These are phyloP conservation scores for Nanger granti DNA, from an alignment of 2,113 vertebrate species.

Conservation along the genomic window DNA sequence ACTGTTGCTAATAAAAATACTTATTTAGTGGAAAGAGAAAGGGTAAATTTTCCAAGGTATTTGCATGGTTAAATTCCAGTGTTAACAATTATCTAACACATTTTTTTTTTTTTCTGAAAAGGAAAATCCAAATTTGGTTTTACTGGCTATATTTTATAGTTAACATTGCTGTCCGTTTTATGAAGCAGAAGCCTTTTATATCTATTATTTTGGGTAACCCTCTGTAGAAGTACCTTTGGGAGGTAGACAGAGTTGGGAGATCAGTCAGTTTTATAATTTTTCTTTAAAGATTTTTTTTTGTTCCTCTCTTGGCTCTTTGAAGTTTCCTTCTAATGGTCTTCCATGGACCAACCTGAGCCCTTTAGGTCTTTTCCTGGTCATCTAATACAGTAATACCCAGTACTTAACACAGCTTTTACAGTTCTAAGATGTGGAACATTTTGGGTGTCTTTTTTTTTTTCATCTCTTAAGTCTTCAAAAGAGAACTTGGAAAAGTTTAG, in stretches of 20 bases:
- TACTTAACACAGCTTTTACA: background rate
- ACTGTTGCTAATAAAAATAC: conserved; percentile 16
- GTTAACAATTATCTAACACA: background rate
- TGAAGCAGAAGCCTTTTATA: background rate
- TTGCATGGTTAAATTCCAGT: background rate
- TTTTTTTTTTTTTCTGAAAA: conserved; percentile 26
- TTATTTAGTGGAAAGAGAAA: background rate
- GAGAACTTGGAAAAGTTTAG: background rate
- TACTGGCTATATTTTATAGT: background rate
- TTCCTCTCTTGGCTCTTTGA: conserved; percentile 1
- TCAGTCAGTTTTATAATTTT: conserved; percentile 17
- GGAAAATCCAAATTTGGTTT: background rate
- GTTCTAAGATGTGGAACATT: background rate
- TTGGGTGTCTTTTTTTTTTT: background rate
- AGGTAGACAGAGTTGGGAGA: background rate
- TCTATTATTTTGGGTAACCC: background rate
- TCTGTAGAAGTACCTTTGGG: background rate
- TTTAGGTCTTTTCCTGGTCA: background rate
- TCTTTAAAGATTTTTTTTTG: background rate
- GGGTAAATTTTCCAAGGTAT: background rate
- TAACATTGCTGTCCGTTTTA: background rate
- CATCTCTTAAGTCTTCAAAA: background rate
- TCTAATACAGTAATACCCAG: background rate
- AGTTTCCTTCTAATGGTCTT: background rate
- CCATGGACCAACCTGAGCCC: background rate